A percentile compares a stretch with the other conserved stretches of the same genome.
Evolutionary conservation across 2,888 invertebrate genomes (phyloP).

Genomic region (Ceriagrion tenellum): DNA sequence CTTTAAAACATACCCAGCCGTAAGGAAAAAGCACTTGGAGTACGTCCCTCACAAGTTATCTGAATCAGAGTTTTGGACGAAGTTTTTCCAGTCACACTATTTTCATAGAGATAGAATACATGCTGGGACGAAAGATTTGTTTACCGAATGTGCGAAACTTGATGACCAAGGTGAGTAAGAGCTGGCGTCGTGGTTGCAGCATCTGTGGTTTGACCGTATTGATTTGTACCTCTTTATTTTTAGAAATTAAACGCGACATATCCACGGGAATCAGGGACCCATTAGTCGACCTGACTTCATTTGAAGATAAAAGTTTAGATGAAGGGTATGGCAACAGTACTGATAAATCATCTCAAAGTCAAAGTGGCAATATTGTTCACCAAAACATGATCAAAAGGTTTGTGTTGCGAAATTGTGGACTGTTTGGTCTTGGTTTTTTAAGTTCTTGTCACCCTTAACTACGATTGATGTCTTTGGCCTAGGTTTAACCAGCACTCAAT

Average conservation of each 20-base stretch:
- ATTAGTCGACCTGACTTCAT: slow-evolving; percentile 89
- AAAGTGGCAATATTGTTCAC: slow-evolving; percentile 86
- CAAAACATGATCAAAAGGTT: slow-evolving; percentile 92
- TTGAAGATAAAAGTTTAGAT: slow-evolving; percentile 85
- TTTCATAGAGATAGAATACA: slow-evolving; percentile 96
- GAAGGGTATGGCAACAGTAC: slow-evolving; percentile 82
- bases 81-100: slow-evolving; percentile 99
- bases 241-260: slow-evolving; percentile 86
- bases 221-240: slow-evolving; percentile 45
- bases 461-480: slow-evolving; percentile 69
- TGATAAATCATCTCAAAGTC: slow-evolving; percentile 78
- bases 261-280: slow-evolving; percentile 90
- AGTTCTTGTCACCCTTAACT: neutral
- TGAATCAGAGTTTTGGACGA: slow-evolving; percentile 99
- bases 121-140: slow-evolving; percentile 95
- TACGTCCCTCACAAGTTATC: slow-evolving; percentile 97
- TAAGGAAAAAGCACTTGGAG: slow-evolving; percentile 97
- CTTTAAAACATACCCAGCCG: slow-evolving; percentile 99
- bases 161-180: slow-evolving; percentile 86
- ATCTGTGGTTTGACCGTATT: neutral
- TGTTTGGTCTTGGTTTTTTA: neutral
- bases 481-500: slow-evolving; percentile 98
- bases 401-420: neutral
- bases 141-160: slow-evolving; percentile 97
- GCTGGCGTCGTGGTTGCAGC: neutral